phyloP scores from a whole-genome alignment of 2,113 vertebrate species.

The Actenoides lindsayi region DNA sequence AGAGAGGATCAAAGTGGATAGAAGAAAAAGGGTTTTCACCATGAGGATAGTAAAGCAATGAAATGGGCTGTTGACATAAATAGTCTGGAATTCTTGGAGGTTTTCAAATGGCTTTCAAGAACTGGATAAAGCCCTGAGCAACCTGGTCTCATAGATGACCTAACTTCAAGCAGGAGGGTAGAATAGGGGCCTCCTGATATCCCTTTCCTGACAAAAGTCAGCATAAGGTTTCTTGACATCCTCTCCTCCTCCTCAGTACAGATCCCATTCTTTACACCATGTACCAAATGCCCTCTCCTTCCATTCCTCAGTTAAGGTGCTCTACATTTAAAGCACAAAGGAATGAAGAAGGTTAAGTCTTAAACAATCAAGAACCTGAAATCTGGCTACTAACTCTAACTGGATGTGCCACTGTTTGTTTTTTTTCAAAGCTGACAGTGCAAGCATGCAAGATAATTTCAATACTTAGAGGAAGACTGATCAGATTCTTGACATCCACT shows the following conservation, averaged over 20 bases:
- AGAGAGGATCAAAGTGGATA: neutral
- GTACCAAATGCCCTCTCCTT: neutral
- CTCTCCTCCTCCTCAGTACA: neutral
- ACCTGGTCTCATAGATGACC: neutral
- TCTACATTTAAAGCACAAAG: neutral
- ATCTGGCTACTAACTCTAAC: neutral
- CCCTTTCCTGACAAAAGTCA: neutral
- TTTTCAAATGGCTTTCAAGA: neutral
- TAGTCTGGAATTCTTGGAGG: neutral
- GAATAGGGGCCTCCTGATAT: neutral
- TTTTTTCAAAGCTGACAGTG: neutral
- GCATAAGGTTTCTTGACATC: neutral
- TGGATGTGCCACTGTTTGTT: neutral
- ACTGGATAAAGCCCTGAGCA: neutral
- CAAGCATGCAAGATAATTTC: neutral
- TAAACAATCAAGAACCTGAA: slow-evolving; percentile 3
- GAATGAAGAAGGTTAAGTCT: neutral
- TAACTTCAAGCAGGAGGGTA: neutral
- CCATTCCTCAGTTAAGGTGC: neutral
- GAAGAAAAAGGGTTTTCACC: neutral
- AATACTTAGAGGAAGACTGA: neutral
- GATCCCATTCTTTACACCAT: neutral
- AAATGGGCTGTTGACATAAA: neutral
- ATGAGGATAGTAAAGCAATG: neutral
- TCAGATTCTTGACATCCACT: neutral